A percentile compares a stretch with the other conserved stretches of the same genome.
Evolutionary conservation across 2,113 vertebrate species (phyloP).

Genomic region (Parus major): DNA sequence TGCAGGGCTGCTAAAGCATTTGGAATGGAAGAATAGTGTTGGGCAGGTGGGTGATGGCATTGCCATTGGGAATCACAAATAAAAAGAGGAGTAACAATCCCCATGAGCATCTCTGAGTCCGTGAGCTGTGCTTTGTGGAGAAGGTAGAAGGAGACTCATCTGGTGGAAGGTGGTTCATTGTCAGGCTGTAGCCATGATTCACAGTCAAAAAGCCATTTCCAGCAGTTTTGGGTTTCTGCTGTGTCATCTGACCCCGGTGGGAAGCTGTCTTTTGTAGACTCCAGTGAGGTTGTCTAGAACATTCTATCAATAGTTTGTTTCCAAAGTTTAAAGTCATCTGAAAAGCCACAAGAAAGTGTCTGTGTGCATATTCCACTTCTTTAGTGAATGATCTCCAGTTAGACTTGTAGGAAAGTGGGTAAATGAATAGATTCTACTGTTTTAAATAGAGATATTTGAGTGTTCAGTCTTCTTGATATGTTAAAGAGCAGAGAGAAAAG

Average conservation of each 20-base stretch:
- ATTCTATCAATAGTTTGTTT: background rate
- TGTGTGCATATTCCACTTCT: background rate
- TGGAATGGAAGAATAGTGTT: accelerated
- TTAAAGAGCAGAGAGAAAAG: background rate
- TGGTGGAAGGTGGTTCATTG: background rate
- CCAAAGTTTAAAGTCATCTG: background rate
- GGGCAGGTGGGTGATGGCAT: too few species aligned
- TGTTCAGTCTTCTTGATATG: background rate
- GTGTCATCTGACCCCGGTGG: accelerated
- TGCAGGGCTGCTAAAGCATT: background rate
- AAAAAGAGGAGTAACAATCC: accelerated
- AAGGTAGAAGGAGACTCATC: background rate
- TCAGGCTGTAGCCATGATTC: accelerated
- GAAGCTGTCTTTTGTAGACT: background rate
- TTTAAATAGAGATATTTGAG: background rate
- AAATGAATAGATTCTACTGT: background rate
- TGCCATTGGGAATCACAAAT: accelerated
- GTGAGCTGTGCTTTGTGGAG: accelerated
- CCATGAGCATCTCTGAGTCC: accelerated
- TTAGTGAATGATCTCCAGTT: background rate
- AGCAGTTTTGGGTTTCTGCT: background rate
- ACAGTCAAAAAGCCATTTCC: background rate
- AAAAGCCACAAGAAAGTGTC: background rate
- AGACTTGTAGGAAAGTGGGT: background rate
- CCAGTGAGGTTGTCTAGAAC: accelerated